phyloP scores from a whole-genome alignment of 2,113 vertebrate genomes.

The Oncorhynchus keta region DNA sequence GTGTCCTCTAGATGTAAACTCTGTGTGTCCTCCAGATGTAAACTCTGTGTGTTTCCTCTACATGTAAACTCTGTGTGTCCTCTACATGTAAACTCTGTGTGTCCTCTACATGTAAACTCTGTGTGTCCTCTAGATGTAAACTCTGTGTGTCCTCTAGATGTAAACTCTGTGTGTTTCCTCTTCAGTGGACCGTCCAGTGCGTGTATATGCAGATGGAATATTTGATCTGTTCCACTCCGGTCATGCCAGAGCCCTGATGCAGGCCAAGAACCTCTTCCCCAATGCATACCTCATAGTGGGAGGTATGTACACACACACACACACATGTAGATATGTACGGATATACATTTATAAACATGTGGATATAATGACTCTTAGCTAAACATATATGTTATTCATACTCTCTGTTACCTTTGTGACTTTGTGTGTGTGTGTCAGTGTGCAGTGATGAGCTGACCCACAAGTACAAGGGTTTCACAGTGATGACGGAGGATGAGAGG shows the following conservation, averaged over 20 bases:
- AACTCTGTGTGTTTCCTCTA: too few species aligned
- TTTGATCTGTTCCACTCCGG: constrained; percentile 98
- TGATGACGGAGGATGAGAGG: constrained; percentile 93
- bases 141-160: too few species aligned
- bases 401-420: not conserved
- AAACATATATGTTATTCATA: not conserved
- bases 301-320: constrained; percentile 78
- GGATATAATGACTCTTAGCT: not conserved
- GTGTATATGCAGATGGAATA: constrained; percentile 98
- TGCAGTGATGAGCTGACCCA: constrained; percentile 98
- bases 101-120: too few species aligned
- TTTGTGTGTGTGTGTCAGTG: constrained; percentile 69
- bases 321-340: not conserved
- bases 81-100: too few species aligned
- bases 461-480: constrained; percentile 97
- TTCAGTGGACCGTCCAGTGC: constrained; percentile 91
- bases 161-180: constrained; percentile 33
- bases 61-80: too few species aligned
- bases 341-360: not conserved
- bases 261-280: constrained; percentile 98
- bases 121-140: too few species aligned
- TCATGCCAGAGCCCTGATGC: constrained; percentile 97
- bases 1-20: too few species aligned
- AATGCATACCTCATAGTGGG: constrained; percentile 98
- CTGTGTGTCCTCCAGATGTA: too few species aligned